Evolutionary conservation across 2,113 vertebrate genomes (phyloP).

Genomic region (Ophthalmolycus amberensis): DNA sequence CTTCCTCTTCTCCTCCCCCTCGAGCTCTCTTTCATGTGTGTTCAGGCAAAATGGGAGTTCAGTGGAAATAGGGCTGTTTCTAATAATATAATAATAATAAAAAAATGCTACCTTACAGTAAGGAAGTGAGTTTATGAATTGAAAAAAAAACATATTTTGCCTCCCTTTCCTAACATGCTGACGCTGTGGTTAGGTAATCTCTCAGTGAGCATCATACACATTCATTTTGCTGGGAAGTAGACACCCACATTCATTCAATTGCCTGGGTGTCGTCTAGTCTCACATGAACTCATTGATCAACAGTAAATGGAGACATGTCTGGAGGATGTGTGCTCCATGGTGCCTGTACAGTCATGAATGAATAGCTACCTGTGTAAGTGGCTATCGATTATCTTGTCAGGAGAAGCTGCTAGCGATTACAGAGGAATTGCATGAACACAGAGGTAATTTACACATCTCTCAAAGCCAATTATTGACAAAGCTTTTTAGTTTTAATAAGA

Average conservation of each 20-base stretch:
- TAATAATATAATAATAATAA: background rate
- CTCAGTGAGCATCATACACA: background rate
- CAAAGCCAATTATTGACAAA: slow-evolving; percentile 41
- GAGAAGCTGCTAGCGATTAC: slow-evolving; percentile 31
- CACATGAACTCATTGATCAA: slow-evolving; percentile 61
- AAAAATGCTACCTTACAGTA: background rate
- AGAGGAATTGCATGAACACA: slow-evolving; percentile 24
- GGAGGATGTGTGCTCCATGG: slow-evolving; percentile 39
- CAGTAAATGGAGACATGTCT: slow-evolving; percentile 42
- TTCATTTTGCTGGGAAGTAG: slow-evolving; percentile 17
- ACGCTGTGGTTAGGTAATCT: slow-evolving; percentile 21
- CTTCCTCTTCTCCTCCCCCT: background rate
- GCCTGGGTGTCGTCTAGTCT: slow-evolving; percentile 22
- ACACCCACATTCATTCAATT: slow-evolving; percentile 27
- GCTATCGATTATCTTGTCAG: slow-evolving; percentile 65
- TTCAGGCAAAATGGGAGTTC: background rate
- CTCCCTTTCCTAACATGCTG: slow-evolving; percentile 5
- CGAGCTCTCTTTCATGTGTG: background rate
- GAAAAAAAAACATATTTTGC: background rate
- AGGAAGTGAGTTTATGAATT: background rate
- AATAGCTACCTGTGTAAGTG: slow-evolving; percentile 46
- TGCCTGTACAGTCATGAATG: slow-evolving; percentile 37
- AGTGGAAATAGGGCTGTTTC: background rate
- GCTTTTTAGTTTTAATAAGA: slow-evolving; percentile 20
- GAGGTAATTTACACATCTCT: slow-evolving; percentile 47